Evolutionary conservation across 2,797 vertebrate genomes (phyloP).

Genomic region (Argya squamiceps): DNA sequence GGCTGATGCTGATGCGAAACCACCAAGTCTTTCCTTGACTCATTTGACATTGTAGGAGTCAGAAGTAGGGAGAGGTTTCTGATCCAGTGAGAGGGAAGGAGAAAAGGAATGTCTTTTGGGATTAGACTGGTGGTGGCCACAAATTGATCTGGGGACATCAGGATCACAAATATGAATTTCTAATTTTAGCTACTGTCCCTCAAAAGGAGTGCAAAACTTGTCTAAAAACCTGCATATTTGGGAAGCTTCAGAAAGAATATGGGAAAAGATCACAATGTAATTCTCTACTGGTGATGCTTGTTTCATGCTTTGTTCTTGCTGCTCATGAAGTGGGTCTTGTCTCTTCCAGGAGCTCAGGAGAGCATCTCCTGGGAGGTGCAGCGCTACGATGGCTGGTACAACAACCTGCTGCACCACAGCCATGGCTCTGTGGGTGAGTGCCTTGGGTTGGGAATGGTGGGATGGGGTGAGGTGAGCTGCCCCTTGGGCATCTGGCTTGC

Average conservation of each 20-base stretch:
- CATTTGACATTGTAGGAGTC: too few relatives aligned
- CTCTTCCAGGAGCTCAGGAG: constrained; percentile 72
- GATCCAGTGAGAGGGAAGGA: not conserved
- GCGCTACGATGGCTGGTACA: constrained; percentile 95
- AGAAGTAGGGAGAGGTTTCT: not conserved
- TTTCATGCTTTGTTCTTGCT: not conserved
- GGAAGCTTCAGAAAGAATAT: not conserved
- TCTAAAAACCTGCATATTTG: not conserved
- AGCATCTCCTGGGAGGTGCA: constrained; percentile 86
- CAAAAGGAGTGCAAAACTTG: not conserved
- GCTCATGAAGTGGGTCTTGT: not conserved
- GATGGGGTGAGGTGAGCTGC: rapidly evolving
- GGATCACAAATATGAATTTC: not conserved
- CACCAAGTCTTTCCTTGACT: not conserved
- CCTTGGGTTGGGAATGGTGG: not conserved
- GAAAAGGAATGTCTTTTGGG: not conserved
- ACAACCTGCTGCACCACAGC: constrained; percentile 86
- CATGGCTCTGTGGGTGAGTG: constrained; percentile 82
- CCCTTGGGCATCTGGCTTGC: not conserved
- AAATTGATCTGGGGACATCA: not conserved
- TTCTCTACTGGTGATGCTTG: not conserved
- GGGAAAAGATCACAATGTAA: not conserved
- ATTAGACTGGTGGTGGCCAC: not conserved
- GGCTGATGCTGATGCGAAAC: not conserved
- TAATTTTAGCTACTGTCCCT: not conserved